Conservation (phyloP, 2,888 invertebrate genomes). For the Pristionchus arcanus region DNA sequence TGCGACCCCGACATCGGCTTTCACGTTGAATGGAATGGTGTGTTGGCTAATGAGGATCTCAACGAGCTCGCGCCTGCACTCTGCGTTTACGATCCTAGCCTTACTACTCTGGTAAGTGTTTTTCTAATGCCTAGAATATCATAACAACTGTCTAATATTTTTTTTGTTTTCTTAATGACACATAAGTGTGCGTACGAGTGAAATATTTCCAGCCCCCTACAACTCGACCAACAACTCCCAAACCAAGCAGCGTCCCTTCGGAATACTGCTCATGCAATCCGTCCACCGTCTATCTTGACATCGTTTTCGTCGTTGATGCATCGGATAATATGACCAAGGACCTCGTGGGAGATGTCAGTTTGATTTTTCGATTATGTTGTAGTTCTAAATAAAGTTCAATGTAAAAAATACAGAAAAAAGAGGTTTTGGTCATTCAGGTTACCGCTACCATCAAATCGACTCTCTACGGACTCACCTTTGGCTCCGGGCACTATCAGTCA, state of each 20-base stretch:
- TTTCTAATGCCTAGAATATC: no score
- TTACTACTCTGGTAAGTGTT: no score
- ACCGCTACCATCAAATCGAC: background rate
- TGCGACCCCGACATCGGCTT: background rate
- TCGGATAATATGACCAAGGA: background rate
- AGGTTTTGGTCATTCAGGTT: background rate
- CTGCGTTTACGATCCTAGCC: background rate
- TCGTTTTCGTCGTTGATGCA: constrained; percentile 7
- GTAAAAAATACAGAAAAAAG: no score
- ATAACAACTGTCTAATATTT: no score
- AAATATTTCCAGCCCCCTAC: no score
- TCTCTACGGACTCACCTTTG: background rate
- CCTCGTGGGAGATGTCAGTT: background rate
- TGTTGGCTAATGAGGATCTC: background rate
- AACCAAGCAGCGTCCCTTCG: background rate
- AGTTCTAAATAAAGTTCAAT: no score
- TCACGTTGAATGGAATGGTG: background rate
- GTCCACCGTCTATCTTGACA: background rate
- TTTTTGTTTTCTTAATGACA: no score
- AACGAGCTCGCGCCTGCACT: background rate
- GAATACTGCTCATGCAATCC: background rate
- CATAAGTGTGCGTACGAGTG: background rate
- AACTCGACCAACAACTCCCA: no score
- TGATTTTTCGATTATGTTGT: no score
- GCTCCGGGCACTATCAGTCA: background rate